A percentile compares a stretch with the other conserved stretches of the same genome.
These are phyloP conservation scores for Aphidius gifuensis DNA, from an alignment of 1,140 invertebrate genomes.

Conservation along the genomic window DNA sequence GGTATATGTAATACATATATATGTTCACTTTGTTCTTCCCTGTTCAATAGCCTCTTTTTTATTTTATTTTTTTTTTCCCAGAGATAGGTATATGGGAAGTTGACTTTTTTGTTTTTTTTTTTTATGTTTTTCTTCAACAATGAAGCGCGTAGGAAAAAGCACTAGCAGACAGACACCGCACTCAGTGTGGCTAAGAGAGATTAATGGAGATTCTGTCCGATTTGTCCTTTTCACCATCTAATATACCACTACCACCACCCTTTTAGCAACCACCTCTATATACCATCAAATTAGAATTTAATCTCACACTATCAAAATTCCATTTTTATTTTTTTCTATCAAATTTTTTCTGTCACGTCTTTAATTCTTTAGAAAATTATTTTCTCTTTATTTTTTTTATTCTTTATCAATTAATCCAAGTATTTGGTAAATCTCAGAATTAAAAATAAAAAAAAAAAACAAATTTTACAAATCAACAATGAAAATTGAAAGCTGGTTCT, in stretches of 20 bases:
- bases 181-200: slow-evolving; percentile 25
- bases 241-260: not conserved
- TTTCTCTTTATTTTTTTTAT: no score
- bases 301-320: slow-evolving; percentile 7
- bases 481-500: not conserved
- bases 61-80: not conserved
- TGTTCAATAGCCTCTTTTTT: not conserved
- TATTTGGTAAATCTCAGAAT: no score
- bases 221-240: slow-evolving; percentile 15
- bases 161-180: slow-evolving; percentile 12
- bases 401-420: no score
- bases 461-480: no score
- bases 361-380: no score
- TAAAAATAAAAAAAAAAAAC: no score
- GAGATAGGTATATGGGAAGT: not conserved
- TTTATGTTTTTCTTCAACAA: slow-evolving; percentile 1
- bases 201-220: slow-evolving; percentile 22
- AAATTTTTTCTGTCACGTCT: not conserved
- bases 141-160: slow-evolving; percentile 4
- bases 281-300: slow-evolving; percentile 27
- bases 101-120: slow-evolving; percentile 1
- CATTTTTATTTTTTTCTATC: not conserved
- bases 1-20: no score
- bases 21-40: not conserved
- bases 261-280: slow-evolving; percentile 4